A percentile compares a stretch with the other conserved stretches of the same genome.
These are phyloP conservation scores for Hesperophylax magnus DNA, from an alignment of 1,140 invertebrate species.

Conservation along the genomic window DNA sequence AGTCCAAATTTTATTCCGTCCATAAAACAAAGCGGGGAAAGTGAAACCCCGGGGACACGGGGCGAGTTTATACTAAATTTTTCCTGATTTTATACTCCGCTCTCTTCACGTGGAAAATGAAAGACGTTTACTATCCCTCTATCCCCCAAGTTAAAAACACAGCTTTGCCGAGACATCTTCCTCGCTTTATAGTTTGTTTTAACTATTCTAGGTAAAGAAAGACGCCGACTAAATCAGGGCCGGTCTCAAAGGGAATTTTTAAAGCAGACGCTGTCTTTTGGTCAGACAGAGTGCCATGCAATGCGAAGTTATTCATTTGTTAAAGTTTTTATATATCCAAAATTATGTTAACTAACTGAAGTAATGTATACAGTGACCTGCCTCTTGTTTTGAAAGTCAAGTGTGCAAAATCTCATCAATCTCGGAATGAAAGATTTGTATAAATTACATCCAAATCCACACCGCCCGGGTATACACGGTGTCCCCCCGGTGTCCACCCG, in stretches of 20 bases:
- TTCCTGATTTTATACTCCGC: conserved; percentile 9
- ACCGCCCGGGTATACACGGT: too few relatives aligned
- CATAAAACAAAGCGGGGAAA: conserved; percentile 24
- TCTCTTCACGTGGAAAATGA: conserved; percentile 26
- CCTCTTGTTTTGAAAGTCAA: too few relatives aligned
- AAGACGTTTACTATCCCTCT: conserved; percentile 23
- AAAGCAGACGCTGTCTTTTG: too few relatives aligned
- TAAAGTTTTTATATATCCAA: too few relatives aligned
- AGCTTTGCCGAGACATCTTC: conserved; percentile 5
- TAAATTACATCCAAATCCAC: too few relatives aligned
- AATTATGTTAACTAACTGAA: too few relatives aligned
- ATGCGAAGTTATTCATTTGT: too few relatives aligned
- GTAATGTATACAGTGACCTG: too few relatives aligned
- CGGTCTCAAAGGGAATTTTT: background rate
- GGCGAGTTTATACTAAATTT: conserved; percentile 6
- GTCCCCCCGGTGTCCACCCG: too few relatives aligned
- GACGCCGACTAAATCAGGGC: background rate
- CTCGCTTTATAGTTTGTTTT: conserved; percentile 19
- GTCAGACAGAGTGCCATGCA: too few relatives aligned
- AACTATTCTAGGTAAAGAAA: background rate
- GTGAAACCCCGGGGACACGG: background rate
- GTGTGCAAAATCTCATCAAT: too few relatives aligned
- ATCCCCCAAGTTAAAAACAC: conserved; percentile 24
- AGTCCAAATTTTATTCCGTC: conserved; percentile 36
- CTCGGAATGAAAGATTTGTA: too few relatives aligned